Percentiles rank a stretch among this genome's conserved stretches.
Evolutionary conservation across 2,113 vertebrate genomes (phyloP).

Genomic region (Siniperca knerii): DNA sequence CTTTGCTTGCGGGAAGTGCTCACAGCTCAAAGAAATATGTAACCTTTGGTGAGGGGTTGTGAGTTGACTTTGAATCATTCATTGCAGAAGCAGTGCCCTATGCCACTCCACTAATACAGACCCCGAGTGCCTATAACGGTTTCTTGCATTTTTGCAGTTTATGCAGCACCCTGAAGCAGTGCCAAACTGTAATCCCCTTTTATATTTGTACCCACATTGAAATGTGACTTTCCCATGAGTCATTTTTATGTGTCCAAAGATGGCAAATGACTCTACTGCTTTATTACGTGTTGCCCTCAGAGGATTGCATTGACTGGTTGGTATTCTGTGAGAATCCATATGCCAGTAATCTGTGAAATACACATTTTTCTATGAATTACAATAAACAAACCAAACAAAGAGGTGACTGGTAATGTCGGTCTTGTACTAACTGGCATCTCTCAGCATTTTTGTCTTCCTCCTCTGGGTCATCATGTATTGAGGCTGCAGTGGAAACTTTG

Average conservation of each 20-base stretch:
- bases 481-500: background rate
- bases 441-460: background rate
- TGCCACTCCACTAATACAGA: background rate
- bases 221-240: slow-evolving; percentile 21
- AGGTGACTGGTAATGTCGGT: background rate
- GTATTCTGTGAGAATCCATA: background rate
- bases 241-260: slow-evolving; percentile 17
- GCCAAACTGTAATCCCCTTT: background rate
- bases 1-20: background rate
- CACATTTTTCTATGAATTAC: no score
- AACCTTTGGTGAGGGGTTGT: background rate
- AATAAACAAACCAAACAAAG: background rate
- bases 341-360: background rate
- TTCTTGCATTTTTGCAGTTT: background rate
- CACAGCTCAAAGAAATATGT: background rate
- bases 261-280: background rate
- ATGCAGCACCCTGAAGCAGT: background rate
- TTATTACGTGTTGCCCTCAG: background rate
- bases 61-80: background rate
- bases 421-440: background rate
- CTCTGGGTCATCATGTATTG: background rate
- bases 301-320: background rate
- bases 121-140: no score
- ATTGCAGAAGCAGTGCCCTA: background rate
- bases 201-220: background rate